phyloP scores from a whole-genome alignment of 2,113 vertebrate genomes.

The Gobiocypris rarus region DNA sequence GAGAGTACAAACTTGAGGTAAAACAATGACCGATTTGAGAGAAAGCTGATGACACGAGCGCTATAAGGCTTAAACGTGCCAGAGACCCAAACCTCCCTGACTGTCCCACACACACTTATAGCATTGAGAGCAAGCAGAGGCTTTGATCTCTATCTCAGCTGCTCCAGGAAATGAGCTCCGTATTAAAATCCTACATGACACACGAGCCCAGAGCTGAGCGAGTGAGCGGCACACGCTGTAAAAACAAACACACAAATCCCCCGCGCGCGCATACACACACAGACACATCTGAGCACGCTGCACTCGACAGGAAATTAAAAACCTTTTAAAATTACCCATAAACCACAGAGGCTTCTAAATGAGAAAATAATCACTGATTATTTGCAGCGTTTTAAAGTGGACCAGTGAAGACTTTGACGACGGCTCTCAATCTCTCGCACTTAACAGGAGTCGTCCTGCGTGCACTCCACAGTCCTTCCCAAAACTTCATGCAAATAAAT shows the following conservation, averaged over 20 bases:
- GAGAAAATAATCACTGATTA: slow-evolving; percentile 54
- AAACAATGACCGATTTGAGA: slow-evolving; percentile 33
- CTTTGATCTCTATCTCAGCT: slow-evolving; percentile 59
- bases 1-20: slow-evolving; percentile 28
- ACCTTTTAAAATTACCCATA: slow-evolving; percentile 59
- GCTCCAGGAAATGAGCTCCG: slow-evolving; percentile 60
- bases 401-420: slow-evolving; percentile 21
- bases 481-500: neutral
- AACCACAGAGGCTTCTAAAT: slow-evolving; percentile 54
- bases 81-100: slow-evolving; percentile 6
- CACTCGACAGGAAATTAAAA: slow-evolving; percentile 65
- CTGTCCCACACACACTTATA: slow-evolving; percentile 45
- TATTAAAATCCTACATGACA: slow-evolving; percentile 61
- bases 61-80: neutral
- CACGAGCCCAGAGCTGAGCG: slow-evolving; percentile 55
- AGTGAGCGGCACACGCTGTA: slow-evolving; percentile 50
- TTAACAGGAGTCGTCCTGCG: neutral
- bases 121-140: slow-evolving; percentile 28
- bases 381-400: slow-evolving; percentile 40
- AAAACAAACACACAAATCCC: slow-evolving; percentile 62
- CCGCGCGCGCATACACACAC: neutral
- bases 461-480: neutral
- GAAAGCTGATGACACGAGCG: slow-evolving; percentile 25
- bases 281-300: slow-evolving; percentile 8
- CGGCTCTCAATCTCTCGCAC: slow-evolving; percentile 2